phyloP scores from a whole-genome alignment of 2,113 vertebrate genomes.

The Gavialis gangeticus region DNA sequence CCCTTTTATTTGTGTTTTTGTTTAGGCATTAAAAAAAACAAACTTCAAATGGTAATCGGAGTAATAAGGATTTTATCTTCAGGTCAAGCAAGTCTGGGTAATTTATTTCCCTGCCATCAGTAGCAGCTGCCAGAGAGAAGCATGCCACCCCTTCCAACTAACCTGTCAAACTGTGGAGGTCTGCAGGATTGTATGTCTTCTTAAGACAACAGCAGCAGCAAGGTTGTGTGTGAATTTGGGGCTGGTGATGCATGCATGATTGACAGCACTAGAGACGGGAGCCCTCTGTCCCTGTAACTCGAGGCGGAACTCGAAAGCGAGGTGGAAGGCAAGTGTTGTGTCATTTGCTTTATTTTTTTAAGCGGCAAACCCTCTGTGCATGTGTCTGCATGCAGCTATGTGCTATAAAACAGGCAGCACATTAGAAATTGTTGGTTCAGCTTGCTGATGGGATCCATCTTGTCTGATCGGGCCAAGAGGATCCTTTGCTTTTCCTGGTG shows the following conservation, averaged over 20 bases:
- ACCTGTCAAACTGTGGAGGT: neutral
- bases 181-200: neutral
- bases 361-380: no score
- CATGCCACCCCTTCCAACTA: neutral
- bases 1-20: neutral
- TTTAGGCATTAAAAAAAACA: neutral
- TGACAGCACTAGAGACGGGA: neutral
- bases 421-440: neutral
- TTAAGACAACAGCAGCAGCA: neutral
- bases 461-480: neutral
- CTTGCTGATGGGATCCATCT: neutral
- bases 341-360: no score
- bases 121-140: neutral
- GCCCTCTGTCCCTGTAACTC: neutral
- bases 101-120: neutral
- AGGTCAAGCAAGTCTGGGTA: neutral
- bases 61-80: neutral
- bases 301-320: neutral
- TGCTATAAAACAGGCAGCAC: neutral
- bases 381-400: no score
- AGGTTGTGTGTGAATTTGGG: neutral
- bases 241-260: neutral
- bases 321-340: neutral
- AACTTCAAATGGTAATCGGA: neutral
- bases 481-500: neutral